A percentile compares a stretch with the other conserved stretches of the same genome.
Evolutionary conservation across 2,113 vertebrate species (phyloP).

Genomic region (Nesospiza acunhae): DNA sequence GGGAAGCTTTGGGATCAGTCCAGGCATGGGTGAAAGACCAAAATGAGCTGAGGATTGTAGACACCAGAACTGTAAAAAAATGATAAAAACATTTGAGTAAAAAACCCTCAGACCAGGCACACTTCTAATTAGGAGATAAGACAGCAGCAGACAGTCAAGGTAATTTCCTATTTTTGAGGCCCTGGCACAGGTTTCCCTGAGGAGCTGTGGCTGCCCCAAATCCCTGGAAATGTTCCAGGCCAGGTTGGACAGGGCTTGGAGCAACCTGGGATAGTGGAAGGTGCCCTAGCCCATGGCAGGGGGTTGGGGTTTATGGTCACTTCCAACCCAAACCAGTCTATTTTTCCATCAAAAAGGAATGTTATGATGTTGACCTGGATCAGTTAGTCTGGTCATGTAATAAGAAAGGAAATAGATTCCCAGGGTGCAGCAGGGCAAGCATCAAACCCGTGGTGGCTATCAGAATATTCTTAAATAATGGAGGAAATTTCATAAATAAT

Average conservation of each 20-base stretch:
- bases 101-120: neutral
- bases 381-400: neutral
- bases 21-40: neutral
- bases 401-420: neutral
- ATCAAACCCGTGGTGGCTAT: neutral
- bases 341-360: neutral
- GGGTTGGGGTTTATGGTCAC: accelerated
- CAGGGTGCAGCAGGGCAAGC: neutral
- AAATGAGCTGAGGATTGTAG: neutral
- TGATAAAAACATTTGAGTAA: neutral
- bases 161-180: neutral
- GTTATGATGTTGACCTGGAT: neutral
- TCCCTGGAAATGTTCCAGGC: neutral
- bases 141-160: neutral
- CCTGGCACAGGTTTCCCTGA: neutral
- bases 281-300: neutral
- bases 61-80: neutral
- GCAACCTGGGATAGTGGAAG: neutral
- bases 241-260: accelerated
- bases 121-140: neutral
- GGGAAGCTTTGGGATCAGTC: neutral
- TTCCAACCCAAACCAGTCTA: neutral
- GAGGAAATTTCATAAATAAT: neutral
- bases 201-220: neutral
- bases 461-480: neutral